These are phyloP conservation scores for Agrenia bidenticulata DNA, from an alignment of 2,888 invertebrate genomes.

Conservation along the genomic window DNA sequence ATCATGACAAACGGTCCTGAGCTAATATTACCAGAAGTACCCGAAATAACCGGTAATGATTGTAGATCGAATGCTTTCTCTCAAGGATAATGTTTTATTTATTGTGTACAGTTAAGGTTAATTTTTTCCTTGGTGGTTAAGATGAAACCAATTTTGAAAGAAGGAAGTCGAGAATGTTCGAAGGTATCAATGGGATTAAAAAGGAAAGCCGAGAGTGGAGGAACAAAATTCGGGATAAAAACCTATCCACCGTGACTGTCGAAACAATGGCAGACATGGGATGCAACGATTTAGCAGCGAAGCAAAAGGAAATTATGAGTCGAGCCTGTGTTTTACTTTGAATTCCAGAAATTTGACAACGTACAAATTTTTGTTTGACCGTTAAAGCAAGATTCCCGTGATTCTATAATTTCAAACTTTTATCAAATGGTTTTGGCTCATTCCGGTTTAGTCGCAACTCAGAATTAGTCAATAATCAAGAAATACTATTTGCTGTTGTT, in stretches of 20 bases:
- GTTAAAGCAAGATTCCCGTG: too few species aligned
- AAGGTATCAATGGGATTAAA: conserved; percentile 31
- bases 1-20: background rate
- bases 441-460: too few species aligned
- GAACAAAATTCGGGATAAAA: conserved; percentile 46
- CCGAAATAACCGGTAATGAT: too few species aligned
- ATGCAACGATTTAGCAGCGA: conserved; percentile 48
- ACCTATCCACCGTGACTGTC: conserved; percentile 48
- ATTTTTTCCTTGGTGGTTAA: background rate
- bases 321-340: conserved; percentile 26
- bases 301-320: conserved; percentile 49
- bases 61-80: too few species aligned
- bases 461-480: too few species aligned
- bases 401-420: too few species aligned
- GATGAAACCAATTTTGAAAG: background rate
- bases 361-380: too few species aligned
- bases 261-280: conserved; percentile 52
- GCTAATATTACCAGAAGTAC: background rate
- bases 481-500: too few species aligned
- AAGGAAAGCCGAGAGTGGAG: conserved; percentile 28
- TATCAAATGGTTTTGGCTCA: too few species aligned
- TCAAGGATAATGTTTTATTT: too few species aligned
- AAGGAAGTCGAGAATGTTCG: background rate
- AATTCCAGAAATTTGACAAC: too few species aligned
- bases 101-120: background rate